phyloP scores from a whole-genome alignment of 2,113 vertebrate genomes.

The Myxocyprinus asiaticus region DNA sequence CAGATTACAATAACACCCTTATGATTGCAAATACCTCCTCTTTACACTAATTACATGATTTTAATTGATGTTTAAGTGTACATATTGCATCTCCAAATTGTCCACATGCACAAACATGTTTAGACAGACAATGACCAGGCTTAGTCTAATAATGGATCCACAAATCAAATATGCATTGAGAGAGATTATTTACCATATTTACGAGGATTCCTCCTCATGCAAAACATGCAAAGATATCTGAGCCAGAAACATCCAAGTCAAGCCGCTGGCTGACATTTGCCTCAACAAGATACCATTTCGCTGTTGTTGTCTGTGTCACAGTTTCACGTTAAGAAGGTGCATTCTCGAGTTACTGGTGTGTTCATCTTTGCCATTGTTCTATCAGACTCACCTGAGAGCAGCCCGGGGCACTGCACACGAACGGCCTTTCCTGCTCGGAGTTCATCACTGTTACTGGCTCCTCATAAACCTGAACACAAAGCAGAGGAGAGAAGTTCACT shows the following conservation, averaged over 20 bases:
- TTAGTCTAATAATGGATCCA: too few species aligned
- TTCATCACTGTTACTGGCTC: slow-evolving; percentile 97
- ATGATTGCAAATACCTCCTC: background rate
- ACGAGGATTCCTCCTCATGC: background rate
- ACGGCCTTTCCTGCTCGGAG: slow-evolving; percentile 99
- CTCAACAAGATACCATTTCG: slow-evolving; percentile 45
- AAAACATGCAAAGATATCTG: slow-evolving; percentile 8
- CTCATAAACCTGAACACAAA: slow-evolving; percentile 88
- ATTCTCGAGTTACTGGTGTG: slow-evolving; percentile 42
- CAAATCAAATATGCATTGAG: background rate
- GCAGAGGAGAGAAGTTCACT: slow-evolving; percentile 46
- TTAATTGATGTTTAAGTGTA: slow-evolving; percentile 6
- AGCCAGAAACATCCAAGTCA: slow-evolving; percentile 4
- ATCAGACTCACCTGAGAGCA: slow-evolving; percentile 95
- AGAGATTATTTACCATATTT: background rate
- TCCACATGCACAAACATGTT: slow-evolving; percentile 4
- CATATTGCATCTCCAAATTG: slow-evolving; percentile 13
- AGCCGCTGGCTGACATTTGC: slow-evolving; percentile 31
- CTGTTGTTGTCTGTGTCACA: slow-evolving; percentile 47
- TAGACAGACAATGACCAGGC: background rate
- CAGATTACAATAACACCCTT: background rate
- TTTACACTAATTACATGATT: slow-evolving; percentile 5
- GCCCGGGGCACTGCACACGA: slow-evolving; percentile 94
- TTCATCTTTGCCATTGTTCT: slow-evolving; percentile 31
- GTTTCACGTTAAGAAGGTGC: slow-evolving; percentile 37